Evolutionary conservation across 1,140 invertebrate genomes (phyloP), one percentile per base, ranked within the genome.

Genomic region (Drosophila pachea): DNA sequence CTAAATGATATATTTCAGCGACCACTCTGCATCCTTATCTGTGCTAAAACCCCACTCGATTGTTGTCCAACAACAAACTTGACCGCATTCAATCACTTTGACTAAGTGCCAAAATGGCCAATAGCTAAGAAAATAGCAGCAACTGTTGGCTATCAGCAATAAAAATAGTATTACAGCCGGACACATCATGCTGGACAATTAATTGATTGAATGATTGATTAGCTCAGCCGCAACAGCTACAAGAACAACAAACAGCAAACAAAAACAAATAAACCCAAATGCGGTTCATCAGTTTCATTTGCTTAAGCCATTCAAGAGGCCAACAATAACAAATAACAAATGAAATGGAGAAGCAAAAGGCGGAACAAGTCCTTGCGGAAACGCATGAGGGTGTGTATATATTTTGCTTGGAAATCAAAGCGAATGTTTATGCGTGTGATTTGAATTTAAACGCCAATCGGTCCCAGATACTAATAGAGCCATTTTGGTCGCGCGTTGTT

Each of bases 141-240:
- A 68, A 62, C 42, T 66, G 49, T 40, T 49, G 36, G 68, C 64
- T 61, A 67, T 71, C 54, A 60, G 64, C 64, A 67, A 71, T 67
- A 50, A 67, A 71, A 71, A 71, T 47, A 67, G 31, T 53, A 48
- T 55, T 42, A 59, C 31, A 65, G 7, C 16, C 12, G 29, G 32
- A 7, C 32, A 43, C 40, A 45, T 35, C 12, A 36, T 11, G n/a
- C 8, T n/a, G 42, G 54, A 11, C 64, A 68, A 68, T 72, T 68
- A 72, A 72, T 72, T 72, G 65, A 72, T 72, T 72, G 68, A 71
- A 67, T 71, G 68, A 70, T 70, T 70, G 68, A 70, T 70, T 70
- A 68, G 69, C 58, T 36, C 6, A 52, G 16, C 33, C 50, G n/a
- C n/a, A 56, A 49, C 11, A 16, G 8, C n/a, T 12, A 35, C 33